These are phyloP conservation scores for Psittacula echo DNA, from an alignment of 2,797 vertebrate species.

Conservation along the genomic window DNA sequence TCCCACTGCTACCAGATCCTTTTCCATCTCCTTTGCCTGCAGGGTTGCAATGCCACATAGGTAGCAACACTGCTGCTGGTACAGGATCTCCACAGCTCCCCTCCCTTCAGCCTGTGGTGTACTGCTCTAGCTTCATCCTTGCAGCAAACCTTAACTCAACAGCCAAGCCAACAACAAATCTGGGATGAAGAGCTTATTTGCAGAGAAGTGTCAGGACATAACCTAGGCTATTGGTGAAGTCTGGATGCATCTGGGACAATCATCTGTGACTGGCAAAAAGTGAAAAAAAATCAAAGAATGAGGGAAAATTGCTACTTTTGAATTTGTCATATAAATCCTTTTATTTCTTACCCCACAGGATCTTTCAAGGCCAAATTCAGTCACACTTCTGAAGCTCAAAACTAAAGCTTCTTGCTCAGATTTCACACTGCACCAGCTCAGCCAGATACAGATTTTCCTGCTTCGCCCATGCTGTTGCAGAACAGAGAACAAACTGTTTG, in stretches of 20 bases:
- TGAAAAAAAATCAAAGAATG: background rate
- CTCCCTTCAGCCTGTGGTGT: background rate
- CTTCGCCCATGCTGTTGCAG: background rate
- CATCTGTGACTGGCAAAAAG: background rate
- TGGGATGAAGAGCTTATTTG: background rate
- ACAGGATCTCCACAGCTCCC: background rate
- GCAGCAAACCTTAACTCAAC: background rate
- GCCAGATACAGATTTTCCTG: background rate
- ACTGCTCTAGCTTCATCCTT: background rate
- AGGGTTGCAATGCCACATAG: background rate
- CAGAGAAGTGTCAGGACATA: background rate
- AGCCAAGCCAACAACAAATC: background rate
- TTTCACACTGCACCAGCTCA: background rate
- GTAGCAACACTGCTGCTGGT: background rate
- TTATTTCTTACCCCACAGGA: background rate
- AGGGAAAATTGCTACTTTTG: background rate
- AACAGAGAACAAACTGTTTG: conserved; percentile 21
- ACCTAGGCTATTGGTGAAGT: background rate
- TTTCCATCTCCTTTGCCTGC: background rate
- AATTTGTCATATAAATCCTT: background rate
- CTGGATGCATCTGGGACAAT: background rate
- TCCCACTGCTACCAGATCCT: background rate
- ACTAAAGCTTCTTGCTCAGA: background rate
- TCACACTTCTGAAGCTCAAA: background rate
- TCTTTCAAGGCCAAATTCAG: background rate